These are phyloP conservation scores for Hoplostethus mediterraneus DNA, from an alignment of 2,797 vertebrate genomes.

Conservation along the genomic window DNA sequence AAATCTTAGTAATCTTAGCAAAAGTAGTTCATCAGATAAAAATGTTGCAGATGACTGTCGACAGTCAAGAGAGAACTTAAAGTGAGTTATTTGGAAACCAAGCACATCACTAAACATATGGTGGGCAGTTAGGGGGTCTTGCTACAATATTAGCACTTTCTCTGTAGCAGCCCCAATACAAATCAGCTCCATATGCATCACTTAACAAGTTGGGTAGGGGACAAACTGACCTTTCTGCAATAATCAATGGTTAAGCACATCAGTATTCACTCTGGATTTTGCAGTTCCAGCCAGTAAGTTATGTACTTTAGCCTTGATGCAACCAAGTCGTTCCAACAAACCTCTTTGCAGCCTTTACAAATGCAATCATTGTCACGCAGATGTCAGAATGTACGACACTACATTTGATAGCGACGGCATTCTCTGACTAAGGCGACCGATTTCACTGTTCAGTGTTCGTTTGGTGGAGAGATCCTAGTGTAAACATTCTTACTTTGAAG, in stretches of 20 bases:
- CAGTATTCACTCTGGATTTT: constrained; percentile 24
- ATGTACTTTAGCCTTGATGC: constrained; percentile 8
- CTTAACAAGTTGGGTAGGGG: background rate
- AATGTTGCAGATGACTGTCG: background rate
- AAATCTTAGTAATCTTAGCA: background rate
- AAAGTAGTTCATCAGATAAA: background rate
- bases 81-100: background rate
- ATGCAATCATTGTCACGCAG: background rate
- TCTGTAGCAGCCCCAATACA: background rate
- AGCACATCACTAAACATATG: background rate
- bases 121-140: background rate
- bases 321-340: constrained; percentile 1
- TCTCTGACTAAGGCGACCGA: no score
- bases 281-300: constrained; percentile 17
- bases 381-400: background rate
- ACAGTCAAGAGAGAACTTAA: background rate
- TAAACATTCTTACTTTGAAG: no score
- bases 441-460: no score
- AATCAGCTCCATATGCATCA: constrained; percentile 28
- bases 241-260: constrained; percentile 21
- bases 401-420: background rate
- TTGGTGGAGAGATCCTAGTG: no score
- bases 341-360: background rate
- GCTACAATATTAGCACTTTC: background rate
- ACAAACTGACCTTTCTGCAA: constrained; percentile 1